Base-by-base conservation (phyloP, 1,140 invertebrate species). In the Drosophila mauritiana region DNA sequence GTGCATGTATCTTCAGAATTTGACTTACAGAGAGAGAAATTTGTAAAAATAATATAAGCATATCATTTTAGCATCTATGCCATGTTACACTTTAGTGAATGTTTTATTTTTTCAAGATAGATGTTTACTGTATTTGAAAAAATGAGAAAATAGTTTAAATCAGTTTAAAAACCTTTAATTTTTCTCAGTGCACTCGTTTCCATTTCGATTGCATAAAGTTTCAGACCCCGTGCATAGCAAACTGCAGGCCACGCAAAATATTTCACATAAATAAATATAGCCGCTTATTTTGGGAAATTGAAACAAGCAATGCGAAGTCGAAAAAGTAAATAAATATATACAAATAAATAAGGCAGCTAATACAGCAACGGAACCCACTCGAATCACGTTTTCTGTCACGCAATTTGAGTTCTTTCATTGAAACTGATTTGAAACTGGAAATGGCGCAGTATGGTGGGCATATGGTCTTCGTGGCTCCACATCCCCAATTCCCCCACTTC, bases 361-460 rank as follows among this genome's bases (percentile, higher is more conserved):
- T 65, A 45, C 70, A 37, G 51, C 52, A 74, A 27, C 70, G 61
- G 45, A 77, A 46, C 43, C 73, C 55, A 68, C 42, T 77, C 43
- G 56, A 77, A 69, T 77, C 74, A 77, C 74, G 74, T 77, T 77
- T 77, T 77, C 55, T 77, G 74, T 77, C 74, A 77, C 74, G 74
- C 74, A 77, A 61, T 63, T 78, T 39, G 53, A 55, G 37, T 70
- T 62, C 57, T 63, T 78, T 70, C 43, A 76, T 69, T 69, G 63
- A 78, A 76, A 68, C 56, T 27, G 62, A 64, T 75, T 76, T 75
- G 57, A 37, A 73, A 46, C 42, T 68, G 69, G 59, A 68, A 68
- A 70, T 70, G 67, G 67, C 67, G 67, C 67, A 70, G 69, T 61
- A 56, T 15, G 15, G 36, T 48, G 54, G 54, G 42, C 58, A 65